Conservation (phyloP, 1,140 invertebrate species). For the Listronotus bonariensis region DNA sequence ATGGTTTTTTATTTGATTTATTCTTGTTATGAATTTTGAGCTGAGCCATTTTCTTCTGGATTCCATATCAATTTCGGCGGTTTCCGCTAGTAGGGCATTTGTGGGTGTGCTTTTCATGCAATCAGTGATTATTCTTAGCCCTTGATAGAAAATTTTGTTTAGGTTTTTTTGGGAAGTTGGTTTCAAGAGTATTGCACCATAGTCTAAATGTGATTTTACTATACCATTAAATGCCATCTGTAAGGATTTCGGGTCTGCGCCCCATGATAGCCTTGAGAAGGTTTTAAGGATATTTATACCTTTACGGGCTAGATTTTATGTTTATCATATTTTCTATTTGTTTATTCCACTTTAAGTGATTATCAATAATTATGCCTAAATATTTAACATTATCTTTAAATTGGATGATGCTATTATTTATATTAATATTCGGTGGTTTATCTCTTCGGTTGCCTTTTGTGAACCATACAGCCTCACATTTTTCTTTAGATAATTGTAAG, state of each 20-base stretch:
- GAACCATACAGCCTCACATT: no score
- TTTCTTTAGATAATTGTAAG: no score
- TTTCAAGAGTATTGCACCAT: slow-evolving; percentile 1
- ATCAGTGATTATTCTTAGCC: not conserved
- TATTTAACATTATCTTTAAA: slow-evolving; percentile 8
- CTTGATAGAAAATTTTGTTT: slow-evolving; percentile 5
- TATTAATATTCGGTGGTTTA: no score
- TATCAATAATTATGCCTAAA: slow-evolving; percentile 20
- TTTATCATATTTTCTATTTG: slow-evolving; percentile 25
- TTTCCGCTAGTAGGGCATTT: slow-evolving; percentile 2
- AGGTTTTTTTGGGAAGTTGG: not conserved
- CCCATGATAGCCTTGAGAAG: not conserved
- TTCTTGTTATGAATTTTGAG: no score
- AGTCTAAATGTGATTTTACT: slow-evolving; percentile 19
- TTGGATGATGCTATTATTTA: no score
- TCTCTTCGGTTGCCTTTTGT: no score
- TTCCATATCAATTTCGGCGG: not conserved
- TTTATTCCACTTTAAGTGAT: slow-evolving; percentile 28
- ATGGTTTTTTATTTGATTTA: no score
- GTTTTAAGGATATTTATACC: no score
- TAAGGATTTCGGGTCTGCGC: slow-evolving; percentile 8
- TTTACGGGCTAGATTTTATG: not conserved
- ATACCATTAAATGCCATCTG: slow-evolving; percentile 2
- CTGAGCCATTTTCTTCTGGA: no score
- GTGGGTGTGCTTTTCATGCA: slow-evolving; percentile 8